Evolutionary conservation across 2,888 invertebrate genomes (phyloP).

Genomic region (Neoascia interrupta): DNA sequence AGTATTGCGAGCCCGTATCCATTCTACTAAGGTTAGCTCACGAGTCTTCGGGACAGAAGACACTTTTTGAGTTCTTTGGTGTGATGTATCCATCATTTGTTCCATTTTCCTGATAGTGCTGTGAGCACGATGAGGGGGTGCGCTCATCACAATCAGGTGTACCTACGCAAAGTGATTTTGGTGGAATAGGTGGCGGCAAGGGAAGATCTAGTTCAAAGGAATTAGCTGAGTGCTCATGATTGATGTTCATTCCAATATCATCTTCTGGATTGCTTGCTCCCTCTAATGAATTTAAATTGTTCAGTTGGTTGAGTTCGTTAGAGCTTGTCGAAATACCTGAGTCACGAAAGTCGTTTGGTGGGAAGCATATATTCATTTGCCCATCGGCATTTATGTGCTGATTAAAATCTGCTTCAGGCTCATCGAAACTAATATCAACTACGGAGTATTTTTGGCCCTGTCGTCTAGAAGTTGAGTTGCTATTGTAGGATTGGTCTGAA

Average conservation of each 20-base stretch:
- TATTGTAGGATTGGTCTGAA: slow-evolving; percentile 73
- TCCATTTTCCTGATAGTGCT: slow-evolving; percentile 72
- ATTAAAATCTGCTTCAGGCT: slow-evolving; percentile 77
- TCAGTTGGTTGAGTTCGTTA: slow-evolving; percentile 76
- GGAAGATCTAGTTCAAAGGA: slow-evolving; percentile 78
- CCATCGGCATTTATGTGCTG: slow-evolving; percentile 73
- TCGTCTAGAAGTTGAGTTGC: slow-evolving; percentile 35
- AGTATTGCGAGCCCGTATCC: slow-evolving; percentile 27
- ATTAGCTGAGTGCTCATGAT: slow-evolving; percentile 75
- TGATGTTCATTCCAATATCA: slow-evolving; percentile 73
- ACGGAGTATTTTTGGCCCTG: slow-evolving; percentile 79
- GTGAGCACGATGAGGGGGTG: slow-evolving; percentile 70
- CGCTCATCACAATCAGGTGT: slow-evolving; percentile 58
- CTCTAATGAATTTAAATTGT: slow-evolving; percentile 75
- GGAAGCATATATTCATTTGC: slow-evolving; percentile 75
- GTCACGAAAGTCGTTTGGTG: slow-evolving; percentile 78
- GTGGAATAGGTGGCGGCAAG: slow-evolving; percentile 78
- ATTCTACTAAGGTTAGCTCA: slow-evolving; percentile 33
- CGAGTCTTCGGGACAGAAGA: slow-evolving; percentile 45
- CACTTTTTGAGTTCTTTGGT: slow-evolving; percentile 73
- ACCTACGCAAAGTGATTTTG: slow-evolving; percentile 75
- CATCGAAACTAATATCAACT: slow-evolving; percentile 81
- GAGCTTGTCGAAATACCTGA: slow-evolving; percentile 80
- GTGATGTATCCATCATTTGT: slow-evolving; percentile 74
- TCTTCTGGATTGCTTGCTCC: slow-evolving; percentile 75